Evolutionary conservation across 2,113 vertebrate species (phyloP), one percentile per base, ranked within the genome.

Genomic region (Strigops habroptila): DNA sequence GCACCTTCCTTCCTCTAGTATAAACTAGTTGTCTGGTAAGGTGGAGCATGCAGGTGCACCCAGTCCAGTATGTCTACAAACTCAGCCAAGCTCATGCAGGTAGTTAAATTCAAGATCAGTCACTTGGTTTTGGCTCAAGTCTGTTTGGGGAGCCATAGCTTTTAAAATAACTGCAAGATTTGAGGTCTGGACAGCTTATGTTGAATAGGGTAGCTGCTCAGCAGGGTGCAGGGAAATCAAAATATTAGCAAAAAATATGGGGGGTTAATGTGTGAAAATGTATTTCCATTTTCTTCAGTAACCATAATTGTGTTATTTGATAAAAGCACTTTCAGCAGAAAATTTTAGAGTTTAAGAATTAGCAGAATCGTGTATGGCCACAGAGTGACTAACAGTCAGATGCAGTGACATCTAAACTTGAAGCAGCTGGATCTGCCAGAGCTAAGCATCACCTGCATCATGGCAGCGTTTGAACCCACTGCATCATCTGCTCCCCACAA

Each of bases 401-500:
- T 5, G 27, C 43, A 51, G 44, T 18, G 68, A 46, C 25, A 25
- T 28, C 30, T 69, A 35, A 79, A 23, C 7, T 21, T 1, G 0
- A 23, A 51, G 31, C n/a, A 46, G 39, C 28, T 18, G 9, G 13
- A n/a, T 57, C 44, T 85, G 49, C 53, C n/a, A n/a, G 44, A 35
- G 60, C 51, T 78, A 68, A 39, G 62, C 70, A 63, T 25, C 62
- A 31, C 21, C 30, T 73, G 35, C 48, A 17, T 31, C 23, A 3
- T 7, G 39, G 75, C 44, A 37, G 10, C 16, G 9, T 23, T 19
- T 73, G 69, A 62, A 62, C 64, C 70, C 2, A 0, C 28, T 18
- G 35, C 22, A 11, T 51, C 0, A 0, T 21, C 51, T 33, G 33
- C 67, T 46, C 51, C 31, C 55, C 39, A 4, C 23, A 33, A 3